Conservation (phyloP, 2,113 vertebrate genomes). For the Cyrtonyx montezumae region DNA sequence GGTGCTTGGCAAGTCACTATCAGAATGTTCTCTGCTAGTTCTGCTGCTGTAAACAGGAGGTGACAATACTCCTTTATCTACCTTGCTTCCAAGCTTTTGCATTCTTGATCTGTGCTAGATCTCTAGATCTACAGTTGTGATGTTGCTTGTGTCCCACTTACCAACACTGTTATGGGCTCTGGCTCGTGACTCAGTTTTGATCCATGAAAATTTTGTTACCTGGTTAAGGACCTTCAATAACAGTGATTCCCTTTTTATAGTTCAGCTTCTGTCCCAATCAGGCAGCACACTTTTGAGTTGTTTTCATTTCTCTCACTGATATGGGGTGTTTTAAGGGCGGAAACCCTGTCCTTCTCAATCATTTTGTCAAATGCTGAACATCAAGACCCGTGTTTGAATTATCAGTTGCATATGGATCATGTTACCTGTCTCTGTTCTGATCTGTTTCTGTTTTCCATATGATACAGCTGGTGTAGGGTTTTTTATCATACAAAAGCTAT, state of each 20-base stretch:
- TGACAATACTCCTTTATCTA: not conserved
- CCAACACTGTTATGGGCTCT: not conserved
- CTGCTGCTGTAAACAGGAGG: not conserved
- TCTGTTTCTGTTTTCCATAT: constrained; percentile 9
- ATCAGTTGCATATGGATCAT: constrained; percentile 28
- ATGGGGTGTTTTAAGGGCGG: not conserved
- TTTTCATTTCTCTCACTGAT: not conserved
- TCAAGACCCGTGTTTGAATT: not conserved
- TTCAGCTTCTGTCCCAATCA: not conserved
- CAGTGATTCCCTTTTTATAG: not conserved
- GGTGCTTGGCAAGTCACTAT: not conserved
- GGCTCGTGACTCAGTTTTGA: not conserved
- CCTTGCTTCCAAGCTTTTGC: not conserved
- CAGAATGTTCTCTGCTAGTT: not conserved
- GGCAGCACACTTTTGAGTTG: not conserved
- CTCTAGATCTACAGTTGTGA: not conserved
- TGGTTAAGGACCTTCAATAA: not conserved
- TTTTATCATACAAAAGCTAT: constrained; percentile 35
- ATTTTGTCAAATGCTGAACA: not conserved
- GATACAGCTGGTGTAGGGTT: constrained; percentile 1
- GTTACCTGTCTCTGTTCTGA: constrained; percentile 24
- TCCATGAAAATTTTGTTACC: not conserved
- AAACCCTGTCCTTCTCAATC: not conserved
- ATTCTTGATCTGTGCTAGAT: not conserved
- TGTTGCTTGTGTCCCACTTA: not conserved